phyloP scores from a whole-genome alignment of 1,140 invertebrate species.

The Trissolcus basalis region DNA sequence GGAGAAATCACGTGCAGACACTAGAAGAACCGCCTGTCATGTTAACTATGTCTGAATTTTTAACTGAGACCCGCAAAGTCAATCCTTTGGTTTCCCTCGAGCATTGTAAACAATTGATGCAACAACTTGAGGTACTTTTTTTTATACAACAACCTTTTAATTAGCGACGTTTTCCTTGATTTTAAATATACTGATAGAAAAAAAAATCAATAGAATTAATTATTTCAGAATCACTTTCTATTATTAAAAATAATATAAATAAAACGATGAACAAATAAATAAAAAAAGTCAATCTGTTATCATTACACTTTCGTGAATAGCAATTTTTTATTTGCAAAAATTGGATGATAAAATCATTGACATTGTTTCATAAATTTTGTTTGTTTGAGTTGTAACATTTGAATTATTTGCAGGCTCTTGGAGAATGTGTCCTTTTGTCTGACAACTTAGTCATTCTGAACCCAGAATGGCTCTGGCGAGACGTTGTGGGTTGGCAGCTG shows the following conservation, averaged over 20 bases:
- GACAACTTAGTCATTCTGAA: constrained; percentile 84
- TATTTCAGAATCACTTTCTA: too few relatives aligned
- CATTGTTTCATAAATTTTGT: too few relatives aligned
- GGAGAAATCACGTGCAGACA: constrained; percentile 68
- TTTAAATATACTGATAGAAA: too few relatives aligned
- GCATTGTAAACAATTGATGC: constrained; percentile 70
- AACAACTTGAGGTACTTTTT: constrained; percentile 69
- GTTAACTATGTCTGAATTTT: constrained; percentile 67
- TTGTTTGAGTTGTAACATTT: constrained; percentile 11
- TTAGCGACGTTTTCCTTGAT: too few relatives aligned
- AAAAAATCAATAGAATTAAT: too few relatives aligned
- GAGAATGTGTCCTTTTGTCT: constrained; percentile 72
- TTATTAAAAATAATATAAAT: too few relatives aligned
- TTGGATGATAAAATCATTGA: too few relatives aligned
- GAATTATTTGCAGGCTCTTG: constrained; percentile 67
- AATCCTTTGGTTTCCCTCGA: constrained; percentile 72
- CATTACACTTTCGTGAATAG: too few relatives aligned
- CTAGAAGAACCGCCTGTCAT: constrained; percentile 71
- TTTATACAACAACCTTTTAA: too few relatives aligned
- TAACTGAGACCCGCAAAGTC: constrained; percentile 70
- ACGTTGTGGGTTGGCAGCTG: constrained; percentile 84
- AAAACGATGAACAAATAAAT: too few relatives aligned
- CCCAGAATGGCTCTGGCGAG: constrained; percentile 85
- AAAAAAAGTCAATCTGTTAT: too few relatives aligned
- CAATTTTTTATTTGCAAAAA: too few relatives aligned